phyloP scores from a whole-genome alignment of 2,888 invertebrate species.

The Melipona beecheii region DNA sequence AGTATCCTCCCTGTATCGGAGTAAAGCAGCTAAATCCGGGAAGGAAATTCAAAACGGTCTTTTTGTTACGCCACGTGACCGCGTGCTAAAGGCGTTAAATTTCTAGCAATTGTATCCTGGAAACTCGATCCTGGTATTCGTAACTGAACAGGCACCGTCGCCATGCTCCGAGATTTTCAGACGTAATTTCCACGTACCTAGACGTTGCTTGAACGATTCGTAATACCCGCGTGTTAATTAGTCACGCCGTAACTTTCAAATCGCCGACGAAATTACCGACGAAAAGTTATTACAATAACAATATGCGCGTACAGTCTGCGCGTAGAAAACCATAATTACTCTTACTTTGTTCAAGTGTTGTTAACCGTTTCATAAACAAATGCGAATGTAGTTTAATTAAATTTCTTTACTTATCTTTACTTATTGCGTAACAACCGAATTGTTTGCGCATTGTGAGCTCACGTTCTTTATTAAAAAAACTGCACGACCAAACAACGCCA shows the following conservation, averaged over 20 bases:
- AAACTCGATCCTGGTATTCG: conserved; percentile 16
- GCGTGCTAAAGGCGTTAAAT: conserved; percentile 43
- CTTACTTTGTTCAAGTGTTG: neutral
- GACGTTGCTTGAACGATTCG: neutral
- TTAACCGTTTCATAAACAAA: neutral
- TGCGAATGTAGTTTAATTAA: neutral
- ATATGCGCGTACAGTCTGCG: neutral
- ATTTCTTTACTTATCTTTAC: neutral
- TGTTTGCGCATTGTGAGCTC: too few species aligned
- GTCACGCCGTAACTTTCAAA: neutral
- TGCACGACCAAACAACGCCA: too few species aligned
- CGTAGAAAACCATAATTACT: neutral
- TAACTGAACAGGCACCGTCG: neutral
- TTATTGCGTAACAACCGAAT: too few species aligned
- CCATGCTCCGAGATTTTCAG: neutral
- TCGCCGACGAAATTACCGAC: neutral
- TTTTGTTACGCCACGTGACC: conserved; percentile 61
- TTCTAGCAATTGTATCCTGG: conserved; percentile 13
- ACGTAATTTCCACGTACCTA: neutral
- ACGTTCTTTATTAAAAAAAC: neutral
- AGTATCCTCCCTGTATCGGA: conserved; percentile 37
- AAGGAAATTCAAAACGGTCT: conserved; percentile 60
- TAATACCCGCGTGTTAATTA: neutral
- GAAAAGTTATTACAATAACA: neutral
- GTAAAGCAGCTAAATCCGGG: conserved; percentile 60